Base-by-base conservation (phyloP, 2,113 vertebrate species). In the Microcebus jonahi region DNA sequence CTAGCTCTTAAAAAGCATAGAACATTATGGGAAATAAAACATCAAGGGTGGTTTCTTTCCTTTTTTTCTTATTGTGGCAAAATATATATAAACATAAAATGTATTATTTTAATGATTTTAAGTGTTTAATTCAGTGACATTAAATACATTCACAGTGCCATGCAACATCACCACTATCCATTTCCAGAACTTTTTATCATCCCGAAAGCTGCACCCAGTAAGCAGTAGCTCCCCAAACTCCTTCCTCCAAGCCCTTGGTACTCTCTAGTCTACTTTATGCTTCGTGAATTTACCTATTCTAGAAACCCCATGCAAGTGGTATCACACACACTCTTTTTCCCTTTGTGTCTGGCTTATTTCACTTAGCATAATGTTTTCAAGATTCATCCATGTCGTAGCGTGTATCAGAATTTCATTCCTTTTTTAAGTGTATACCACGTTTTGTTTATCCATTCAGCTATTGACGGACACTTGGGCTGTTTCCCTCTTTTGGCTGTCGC, bases 311-410 rank as follows among this genome's bases (percentile, higher is more conserved):
- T 55, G 7, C 42, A 86, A 57, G 34, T 53, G 6, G 21, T 86
- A 39, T 39, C 57, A 57, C 42, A 31, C 42, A 31, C 11, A 50
- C 20, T 45, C 31, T 68, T 57, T 81, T 59, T 50, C 36, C 36
- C 70, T 88, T 81, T 23, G 68, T 73, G 27, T 86, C 84, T 94
- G 85, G 45, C 53, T 92, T 90, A 67, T 82, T 71, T 94, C 59
- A 90, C 42, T 65, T 71, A 91, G n/a, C 18, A 2, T 85, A 29
- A 91, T 39, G 83, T 85, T 76, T 45, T 63, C 50, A 48, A 39
- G 90, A 34, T 42, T n/a, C 31, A 63, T 42, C 71, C 36, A 9
- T 39, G 23, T 59, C 3, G 1, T 10, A 23, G 25, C 14, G 31
- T 27, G 21, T 59, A 21, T 93, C 86, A n/a, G 63, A 65, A 90